phyloP scores from a whole-genome alignment of 1,140 invertebrate genomes.

The Bombus confusus region DNA sequence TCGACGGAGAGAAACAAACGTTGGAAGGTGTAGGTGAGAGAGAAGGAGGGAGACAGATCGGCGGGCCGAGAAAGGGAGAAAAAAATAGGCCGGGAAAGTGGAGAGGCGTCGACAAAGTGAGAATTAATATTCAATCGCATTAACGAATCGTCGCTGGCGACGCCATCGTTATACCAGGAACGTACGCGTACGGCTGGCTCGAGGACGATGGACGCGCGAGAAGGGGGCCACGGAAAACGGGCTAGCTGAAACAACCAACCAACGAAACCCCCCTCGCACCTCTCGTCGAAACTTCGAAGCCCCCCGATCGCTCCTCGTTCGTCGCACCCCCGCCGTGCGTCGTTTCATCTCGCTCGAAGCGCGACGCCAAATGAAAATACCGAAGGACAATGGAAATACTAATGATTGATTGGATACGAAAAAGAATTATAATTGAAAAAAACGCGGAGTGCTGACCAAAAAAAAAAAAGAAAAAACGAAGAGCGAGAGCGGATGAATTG shows the following conservation, averaged over 20 bases:
- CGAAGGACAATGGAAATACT: constrained; percentile 83
- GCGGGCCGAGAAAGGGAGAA: constrained; percentile 22
- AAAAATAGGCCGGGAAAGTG: constrained; percentile 63
- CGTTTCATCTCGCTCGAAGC: constrained; percentile 70
- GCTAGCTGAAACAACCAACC: constrained; percentile 25
- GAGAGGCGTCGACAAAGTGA: constrained; percentile 76
- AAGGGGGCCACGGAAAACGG: constrained; percentile 16
- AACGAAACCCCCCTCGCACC: neutral
- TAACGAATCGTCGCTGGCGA: constrained; percentile 80
- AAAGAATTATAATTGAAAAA: constrained; percentile 84
- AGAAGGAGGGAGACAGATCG: neutral
- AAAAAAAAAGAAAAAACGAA: constrained; percentile 67
- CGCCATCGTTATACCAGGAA: constrained; percentile 65
- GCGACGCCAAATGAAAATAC: constrained; percentile 83
- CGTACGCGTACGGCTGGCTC: constrained; percentile 45
- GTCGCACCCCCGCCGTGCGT: constrained; percentile 16
- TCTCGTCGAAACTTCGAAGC: constrained; percentile 60
- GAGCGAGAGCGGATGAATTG: constrained; percentile 24
- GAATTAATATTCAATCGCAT: constrained; percentile 82
- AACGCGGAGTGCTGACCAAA: constrained; percentile 76
- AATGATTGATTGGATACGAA: constrained; percentile 84
- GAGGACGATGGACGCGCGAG: neutral
- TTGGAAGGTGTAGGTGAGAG: neutral
- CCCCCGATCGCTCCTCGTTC: neutral
- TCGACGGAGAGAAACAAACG: neutral